These are phyloP conservation scores for Apoderus coryli DNA, from an alignment of 2,888 invertebrate species.

Conservation along the genomic window DNA sequence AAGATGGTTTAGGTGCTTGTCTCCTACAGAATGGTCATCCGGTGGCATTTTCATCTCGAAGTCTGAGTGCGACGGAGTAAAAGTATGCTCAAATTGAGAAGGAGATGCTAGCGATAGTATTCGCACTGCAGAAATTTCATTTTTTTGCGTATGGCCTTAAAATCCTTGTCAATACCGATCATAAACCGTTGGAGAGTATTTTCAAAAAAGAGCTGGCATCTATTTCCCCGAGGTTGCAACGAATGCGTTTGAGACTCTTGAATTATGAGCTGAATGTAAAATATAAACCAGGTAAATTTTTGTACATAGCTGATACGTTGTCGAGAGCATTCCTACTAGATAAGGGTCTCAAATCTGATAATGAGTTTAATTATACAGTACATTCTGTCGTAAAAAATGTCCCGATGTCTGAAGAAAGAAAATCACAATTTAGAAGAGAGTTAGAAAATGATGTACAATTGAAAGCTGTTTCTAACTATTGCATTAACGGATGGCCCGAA, in stretches of 20 bases:
- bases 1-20: constrained; percentile 23
- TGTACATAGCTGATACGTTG: too few relatives aligned
- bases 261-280: constrained; percentile 20
- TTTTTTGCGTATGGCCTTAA: constrained; percentile 11
- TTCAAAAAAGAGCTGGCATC: constrained; percentile 17
- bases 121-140: constrained; percentile 13
- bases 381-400: constrained; percentile 7
- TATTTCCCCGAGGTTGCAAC: constrained; percentile 20
- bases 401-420: constrained; percentile 4
- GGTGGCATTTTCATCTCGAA: constrained; percentile 24
- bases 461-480: too few relatives aligned
- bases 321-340: constrained; percentile 13
- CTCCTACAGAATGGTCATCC: constrained; percentile 24
- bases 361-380: too few relatives aligned
- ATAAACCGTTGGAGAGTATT: constrained; percentile 10
- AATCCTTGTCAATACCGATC: constrained; percentile 8
- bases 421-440: too few relatives aligned
- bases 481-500: too few relatives aligned
- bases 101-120: constrained; percentile 23
- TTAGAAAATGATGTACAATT: too few relatives aligned
- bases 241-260: constrained; percentile 20
- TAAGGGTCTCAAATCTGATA: constrained; percentile 4
- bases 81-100: constrained; percentile 29
- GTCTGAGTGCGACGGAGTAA: constrained; percentile 20
- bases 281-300: constrained; percentile 19